Evolutionary conservation across 2,797 vertebrate species (phyloP).

Genomic region (Neomorphus geoffroyi): DNA sequence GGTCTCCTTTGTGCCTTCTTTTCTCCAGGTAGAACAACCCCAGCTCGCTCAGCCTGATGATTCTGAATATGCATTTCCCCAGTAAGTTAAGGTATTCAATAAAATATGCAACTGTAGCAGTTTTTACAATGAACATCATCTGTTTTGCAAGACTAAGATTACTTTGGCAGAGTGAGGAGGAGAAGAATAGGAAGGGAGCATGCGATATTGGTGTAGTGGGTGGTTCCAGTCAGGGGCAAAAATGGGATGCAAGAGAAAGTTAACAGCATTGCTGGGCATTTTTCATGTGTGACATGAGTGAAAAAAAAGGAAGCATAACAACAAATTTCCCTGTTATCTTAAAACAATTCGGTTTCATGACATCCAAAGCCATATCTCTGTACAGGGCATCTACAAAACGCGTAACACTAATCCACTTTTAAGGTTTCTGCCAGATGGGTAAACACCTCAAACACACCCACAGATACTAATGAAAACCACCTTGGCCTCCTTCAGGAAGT

Average conservation of each 20-base stretch:
- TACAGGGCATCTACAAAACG: neutral
- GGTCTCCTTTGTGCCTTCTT: no score
- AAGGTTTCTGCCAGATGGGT: conserved; percentile 25
- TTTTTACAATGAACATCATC: neutral
- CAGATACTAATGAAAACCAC: conserved; percentile 69
- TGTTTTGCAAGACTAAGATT: neutral
- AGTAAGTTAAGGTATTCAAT: neutral
- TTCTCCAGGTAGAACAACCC: no score
- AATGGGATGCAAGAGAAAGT: neutral
- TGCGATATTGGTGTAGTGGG: neutral
- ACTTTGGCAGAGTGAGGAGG: rapidly evolving
- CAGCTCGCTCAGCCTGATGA: neutral
- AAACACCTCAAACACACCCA: conserved; percentile 59
- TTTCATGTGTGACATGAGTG: neutral
- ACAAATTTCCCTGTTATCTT: neutral
- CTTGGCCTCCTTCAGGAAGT: conserved; percentile 76
- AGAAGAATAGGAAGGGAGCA: neutral
- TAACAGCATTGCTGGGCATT: neutral
- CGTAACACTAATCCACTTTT: neutral
- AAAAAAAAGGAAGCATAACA: neutral
- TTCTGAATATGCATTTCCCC: neutral
- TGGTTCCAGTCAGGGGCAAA: neutral
- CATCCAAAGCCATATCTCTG: neutral
- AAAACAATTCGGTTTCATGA: neutral
- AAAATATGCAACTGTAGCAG: neutral